phyloP scores from a whole-genome alignment of 2,888 invertebrate genomes.

The Choristoneura rosaceana region DNA sequence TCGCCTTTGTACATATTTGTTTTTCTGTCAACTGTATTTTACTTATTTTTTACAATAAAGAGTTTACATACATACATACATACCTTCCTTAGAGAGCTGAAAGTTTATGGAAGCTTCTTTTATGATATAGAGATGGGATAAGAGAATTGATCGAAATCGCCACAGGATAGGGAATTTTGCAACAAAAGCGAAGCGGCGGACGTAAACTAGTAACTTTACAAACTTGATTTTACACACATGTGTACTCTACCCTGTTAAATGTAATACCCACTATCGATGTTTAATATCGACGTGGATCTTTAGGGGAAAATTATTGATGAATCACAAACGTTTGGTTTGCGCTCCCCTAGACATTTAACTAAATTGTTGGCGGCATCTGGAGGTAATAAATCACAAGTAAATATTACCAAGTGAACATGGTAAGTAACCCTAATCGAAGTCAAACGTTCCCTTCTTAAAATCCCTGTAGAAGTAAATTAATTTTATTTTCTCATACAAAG shows the following conservation, averaged over 20 bases:
- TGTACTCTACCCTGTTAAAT: neutral
- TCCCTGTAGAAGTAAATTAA: neutral
- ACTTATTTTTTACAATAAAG: no score
- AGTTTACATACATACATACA: no score
- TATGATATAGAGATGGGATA: no score
- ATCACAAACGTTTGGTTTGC: conserved; percentile 39
- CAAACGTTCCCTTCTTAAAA: neutral
- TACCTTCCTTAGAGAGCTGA: no score
- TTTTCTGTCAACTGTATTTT: no score
- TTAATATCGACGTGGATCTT: conserved; percentile 40
- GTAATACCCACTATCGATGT: conserved; percentile 37
- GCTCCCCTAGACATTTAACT: conserved; percentile 30
- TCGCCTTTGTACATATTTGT: no score
- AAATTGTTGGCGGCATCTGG: conserved; percentile 39
- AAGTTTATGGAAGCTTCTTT: no score
- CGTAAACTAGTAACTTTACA: no score
- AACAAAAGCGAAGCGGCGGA: no score
- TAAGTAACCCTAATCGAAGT: neutral
- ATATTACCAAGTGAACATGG: conserved; percentile 5
- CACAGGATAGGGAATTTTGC: no score
- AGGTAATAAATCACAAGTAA: conserved; percentile 36
- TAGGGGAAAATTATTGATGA: conserved; percentile 43
- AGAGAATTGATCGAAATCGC: no score
- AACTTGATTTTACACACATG: neutral
- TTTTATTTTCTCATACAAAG: neutral